Base-by-base conservation (phyloP, 2,113 vertebrate species). In the Triplophysa dalaica region DNA sequence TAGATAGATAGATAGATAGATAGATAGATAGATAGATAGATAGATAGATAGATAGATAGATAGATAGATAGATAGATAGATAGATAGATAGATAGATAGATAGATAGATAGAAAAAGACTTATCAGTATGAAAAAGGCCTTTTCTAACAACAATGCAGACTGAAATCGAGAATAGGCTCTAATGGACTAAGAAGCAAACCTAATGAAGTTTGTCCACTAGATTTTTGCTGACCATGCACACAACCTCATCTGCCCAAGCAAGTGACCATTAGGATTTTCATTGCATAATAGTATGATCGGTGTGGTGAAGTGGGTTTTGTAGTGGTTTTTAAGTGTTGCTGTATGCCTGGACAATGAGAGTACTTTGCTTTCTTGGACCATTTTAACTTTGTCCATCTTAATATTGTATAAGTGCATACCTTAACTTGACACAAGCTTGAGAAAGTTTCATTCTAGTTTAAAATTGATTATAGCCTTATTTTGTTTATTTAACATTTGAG, bases 271-370 rank as follows among this genome's bases (percentile, higher is more conserved):
- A 75, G 75, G 26, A 26, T 72, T 38, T 38, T 48, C 77, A 77
- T 29, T 58, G 61, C 41, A 81, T 78, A 75, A 83, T 12, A 69
- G 68, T 56, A 66, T 66, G 41, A 85, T 60, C 65, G 45, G 63
- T 66, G 72, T 76, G 78, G 70, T 62, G 22, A 52, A 56, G 70
- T 64, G 75, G 77, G 60, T 82, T 70, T 48, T 78, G 52, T 81
- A 38, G 81, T 79, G 82, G 70, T 81, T 85, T 81, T 83, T 79
- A 85, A 85, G 84, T 85, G 82, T 85, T 81, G 21, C 22, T 83
- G 60, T 75, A 62, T 54, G 38, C 61, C 68, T 81, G 58, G 26
- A 21, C 63, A 85, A 54, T 67, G 58, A 83, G 60, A 81, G 75
- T 76, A 73, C 75, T 60, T 81, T 67, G 70, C 69, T 61, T 54